Base-by-base conservation (phyloP, 1,140 invertebrate species). In the Heliconius himera region DNA sequence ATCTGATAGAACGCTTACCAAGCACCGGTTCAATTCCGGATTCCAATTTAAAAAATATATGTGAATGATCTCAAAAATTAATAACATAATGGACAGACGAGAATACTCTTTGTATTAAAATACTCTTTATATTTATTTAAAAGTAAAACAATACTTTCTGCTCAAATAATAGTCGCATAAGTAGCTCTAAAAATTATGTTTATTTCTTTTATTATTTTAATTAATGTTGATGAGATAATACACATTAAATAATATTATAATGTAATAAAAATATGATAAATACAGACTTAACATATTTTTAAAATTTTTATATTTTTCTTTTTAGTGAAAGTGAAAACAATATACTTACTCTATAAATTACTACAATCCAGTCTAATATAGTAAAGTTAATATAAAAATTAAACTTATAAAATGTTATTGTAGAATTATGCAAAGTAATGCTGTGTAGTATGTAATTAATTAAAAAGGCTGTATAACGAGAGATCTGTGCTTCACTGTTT, bases 401-500 rank as follows among this genome's bases (percentile, higher is more conserved):
- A 29, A 13, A 66, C 54, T 60, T 60, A 60, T 60, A 60, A 22
- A 60, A 11, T 60, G 8, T 26, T 60, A 26, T 26, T 22, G 8
- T 29, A 11, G 26, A 66, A 66, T 66, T 60, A 76, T 76, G 74
- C 38, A 76, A 29, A 76, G 60, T 76, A 66, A 29, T 66, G 60
- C 60, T 6, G 56, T 66, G 60, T 29, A 70, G 33, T 70, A 26
- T 74, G 26, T 70, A 46, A 76, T 70, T 70, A 76, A 76, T 70
- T 49, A 76, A 76, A 76, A 76, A 70, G 56, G 38, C 74, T 76
- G 74, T 76, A 49, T 70, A 41, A n/a, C n/a, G 60, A 46, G 56
- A 22, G 74, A 76, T 29, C 60, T 66, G 60, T 66, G 22, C 38
- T 76, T 76, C 74, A 76, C 74, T 76, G 60, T 76, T 76, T 22